phyloP scores from a whole-genome alignment of 2,888 invertebrate genomes.

The Aquatica leii region DNA sequence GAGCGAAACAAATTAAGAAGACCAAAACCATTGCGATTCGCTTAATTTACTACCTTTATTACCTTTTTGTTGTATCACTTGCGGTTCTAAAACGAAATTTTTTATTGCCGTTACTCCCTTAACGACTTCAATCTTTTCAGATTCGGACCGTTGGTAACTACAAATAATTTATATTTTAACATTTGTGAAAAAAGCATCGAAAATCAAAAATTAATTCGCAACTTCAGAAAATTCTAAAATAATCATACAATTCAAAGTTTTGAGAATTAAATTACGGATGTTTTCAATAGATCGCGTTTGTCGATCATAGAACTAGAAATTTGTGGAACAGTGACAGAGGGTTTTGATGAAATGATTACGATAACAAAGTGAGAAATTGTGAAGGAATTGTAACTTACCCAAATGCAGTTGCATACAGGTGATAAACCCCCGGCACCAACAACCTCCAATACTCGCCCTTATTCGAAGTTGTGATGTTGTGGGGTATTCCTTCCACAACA shows the following conservation, averaged over 20 bases:
- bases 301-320: too few species aligned
- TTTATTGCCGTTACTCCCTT: conserved; percentile 57
- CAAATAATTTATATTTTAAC: conserved; percentile 44
- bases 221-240: neutral
- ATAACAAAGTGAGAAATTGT: too few species aligned
- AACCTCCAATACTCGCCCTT: conserved; percentile 96
- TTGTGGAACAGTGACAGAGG: too few species aligned
- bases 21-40: conserved; percentile 23
- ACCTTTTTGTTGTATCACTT: conserved; percentile 41
- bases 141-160: conserved; percentile 65
- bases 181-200: too few species aligned
- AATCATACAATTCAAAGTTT: too few species aligned
- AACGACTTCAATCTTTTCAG: conserved; percentile 56
- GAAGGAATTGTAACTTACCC: too few species aligned
- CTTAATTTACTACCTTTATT: conserved; percentile 20
- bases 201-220: neutral
- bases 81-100: conserved; percentile 58
- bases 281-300: too few species aligned
- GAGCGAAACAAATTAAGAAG: conserved; percentile 7
- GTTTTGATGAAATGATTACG: too few species aligned
- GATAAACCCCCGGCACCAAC: conserved; percentile 86
- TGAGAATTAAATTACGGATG: too few species aligned
- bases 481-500: conserved; percentile 77
- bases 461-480: conserved; percentile 79
- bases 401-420: conserved; percentile 73